A percentile compares a stretch with the other conserved stretches of the same genome.
phyloP scores from a whole-genome alignment of 1,140 invertebrate species.

The Hesperophylax magnus region DNA sequence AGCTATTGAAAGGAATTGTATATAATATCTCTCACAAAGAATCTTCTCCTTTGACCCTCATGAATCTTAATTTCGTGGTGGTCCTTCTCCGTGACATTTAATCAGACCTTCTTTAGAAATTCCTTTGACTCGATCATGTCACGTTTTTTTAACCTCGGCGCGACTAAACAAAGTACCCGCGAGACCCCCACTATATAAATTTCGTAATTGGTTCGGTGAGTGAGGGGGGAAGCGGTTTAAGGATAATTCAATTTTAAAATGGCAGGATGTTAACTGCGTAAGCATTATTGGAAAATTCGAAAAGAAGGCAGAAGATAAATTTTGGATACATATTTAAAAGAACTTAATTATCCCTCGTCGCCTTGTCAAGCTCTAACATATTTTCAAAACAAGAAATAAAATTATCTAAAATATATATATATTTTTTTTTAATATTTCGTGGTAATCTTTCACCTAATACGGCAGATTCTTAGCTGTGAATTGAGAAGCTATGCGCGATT shows the following conservation, averaged over 20 bases:
- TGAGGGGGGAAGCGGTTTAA: not conserved
- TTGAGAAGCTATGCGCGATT: too few relatives aligned
- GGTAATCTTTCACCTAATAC: too few relatives aligned
- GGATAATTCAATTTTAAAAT: not conserved
- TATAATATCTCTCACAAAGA: not conserved
- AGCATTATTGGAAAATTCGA: not conserved
- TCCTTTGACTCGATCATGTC: slow-evolving; percentile 39
- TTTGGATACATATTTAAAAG: too few relatives aligned
- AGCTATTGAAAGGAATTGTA: not conserved
- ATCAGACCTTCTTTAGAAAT: slow-evolving; percentile 35
- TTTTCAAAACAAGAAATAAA: too few relatives aligned
- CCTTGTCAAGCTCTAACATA: too few relatives aligned
- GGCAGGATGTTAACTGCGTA: not conserved
- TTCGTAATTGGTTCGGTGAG: not conserved
- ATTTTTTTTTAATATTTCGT: too few relatives aligned
- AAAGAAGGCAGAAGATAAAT: not conserved
- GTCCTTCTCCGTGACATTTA: slow-evolving; percentile 18
- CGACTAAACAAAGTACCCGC: not conserved
- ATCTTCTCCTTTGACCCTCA: slow-evolving; percentile 7
- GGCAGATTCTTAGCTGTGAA: too few relatives aligned
- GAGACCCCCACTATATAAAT: too few relatives aligned
- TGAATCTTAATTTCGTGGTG: slow-evolving; percentile 19
- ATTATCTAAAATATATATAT: too few relatives aligned
- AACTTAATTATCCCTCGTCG: too few relatives aligned
- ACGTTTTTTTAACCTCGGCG: slow-evolving; percentile 12